These are phyloP conservation scores for Coturnix japonica DNA, from an alignment of 2,113 vertebrate genomes.

Conservation along the genomic window DNA sequence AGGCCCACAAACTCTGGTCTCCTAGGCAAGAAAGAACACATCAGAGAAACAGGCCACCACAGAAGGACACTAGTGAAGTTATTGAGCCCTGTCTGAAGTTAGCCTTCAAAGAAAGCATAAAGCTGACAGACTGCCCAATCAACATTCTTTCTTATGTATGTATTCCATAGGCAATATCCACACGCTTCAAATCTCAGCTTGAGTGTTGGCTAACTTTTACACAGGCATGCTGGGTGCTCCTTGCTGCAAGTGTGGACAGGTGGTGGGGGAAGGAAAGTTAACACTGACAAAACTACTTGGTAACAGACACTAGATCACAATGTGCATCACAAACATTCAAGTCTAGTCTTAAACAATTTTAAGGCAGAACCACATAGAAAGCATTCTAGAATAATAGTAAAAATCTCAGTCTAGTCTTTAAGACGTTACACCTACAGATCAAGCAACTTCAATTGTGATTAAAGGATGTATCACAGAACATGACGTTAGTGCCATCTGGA, in stretches of 20 bases:
- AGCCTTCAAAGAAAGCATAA: not conserved
- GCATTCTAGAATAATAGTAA: not conserved
- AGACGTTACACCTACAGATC: not conserved
- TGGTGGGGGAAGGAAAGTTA: not conserved
- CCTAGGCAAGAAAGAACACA: slow-evolving; percentile 72
- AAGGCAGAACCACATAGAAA: not conserved
- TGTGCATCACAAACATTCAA: not conserved
- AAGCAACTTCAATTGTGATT: not conserved
- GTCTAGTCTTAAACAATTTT: not conserved
- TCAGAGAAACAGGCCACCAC: not conserved
- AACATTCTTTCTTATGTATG: not conserved
- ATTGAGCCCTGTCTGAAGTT: not conserved
- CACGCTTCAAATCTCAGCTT: not conserved
- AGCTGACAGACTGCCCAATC: not conserved
- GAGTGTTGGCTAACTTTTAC: not conserved
- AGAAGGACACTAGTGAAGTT: not conserved
- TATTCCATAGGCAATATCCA: not conserved
- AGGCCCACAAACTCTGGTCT: slow-evolving; percentile 65
- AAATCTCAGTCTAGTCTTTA: not conserved
- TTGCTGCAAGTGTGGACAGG: not conserved
- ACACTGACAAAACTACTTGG: not conserved
- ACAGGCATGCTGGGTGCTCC: not conserved
- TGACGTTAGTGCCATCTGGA: not conserved
- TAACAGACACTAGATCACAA: not conserved
- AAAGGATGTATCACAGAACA: too few species aligned